Evolutionary conservation across 2,797 vertebrate species (phyloP).

Genomic region (Passerculus sandwichensis): DNA sequence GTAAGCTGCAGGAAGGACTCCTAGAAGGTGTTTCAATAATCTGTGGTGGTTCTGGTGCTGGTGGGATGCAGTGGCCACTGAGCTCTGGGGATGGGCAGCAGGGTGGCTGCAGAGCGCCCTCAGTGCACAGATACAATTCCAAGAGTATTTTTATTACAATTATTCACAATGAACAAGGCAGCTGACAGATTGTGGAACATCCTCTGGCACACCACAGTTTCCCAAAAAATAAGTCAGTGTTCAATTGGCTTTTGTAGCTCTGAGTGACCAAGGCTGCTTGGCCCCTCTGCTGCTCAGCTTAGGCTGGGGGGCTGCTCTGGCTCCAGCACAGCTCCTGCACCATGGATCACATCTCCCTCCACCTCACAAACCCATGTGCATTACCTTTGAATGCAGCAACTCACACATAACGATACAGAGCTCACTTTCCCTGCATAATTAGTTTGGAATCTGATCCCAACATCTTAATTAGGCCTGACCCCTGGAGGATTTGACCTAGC

Average conservation of each 20-base stretch:
- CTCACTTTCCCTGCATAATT: slow-evolving; percentile 6
- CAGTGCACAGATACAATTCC: neutral
- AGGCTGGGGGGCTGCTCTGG: neutral
- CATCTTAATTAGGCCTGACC: slow-evolving; percentile 46
- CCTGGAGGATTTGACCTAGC: neutral
- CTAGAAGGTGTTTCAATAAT: neutral
- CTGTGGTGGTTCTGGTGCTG: neutral
- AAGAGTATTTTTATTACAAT: neutral
- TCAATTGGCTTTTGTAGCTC: neutral
- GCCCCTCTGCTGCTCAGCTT: neutral
- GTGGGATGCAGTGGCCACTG: neutral
- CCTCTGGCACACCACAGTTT: neutral
- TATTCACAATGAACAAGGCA: neutral
- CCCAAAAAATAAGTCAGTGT: neutral
- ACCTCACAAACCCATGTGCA: accelerated
- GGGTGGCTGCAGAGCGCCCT: neutral
- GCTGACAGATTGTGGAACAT: neutral
- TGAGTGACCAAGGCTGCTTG: neutral
- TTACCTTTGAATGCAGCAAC: neutral
- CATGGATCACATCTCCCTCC: neutral
- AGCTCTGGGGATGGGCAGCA: neutral
- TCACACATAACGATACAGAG: neutral
- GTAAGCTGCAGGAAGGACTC: neutral
- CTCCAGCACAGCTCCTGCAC: neutral
- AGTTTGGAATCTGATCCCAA: neutral